Percentiles rank a stretch among this genome's conserved stretches.
Evolutionary conservation across 2,113 vertebrate species (phyloP).

Genomic region (Callopanchax toddi): DNA sequence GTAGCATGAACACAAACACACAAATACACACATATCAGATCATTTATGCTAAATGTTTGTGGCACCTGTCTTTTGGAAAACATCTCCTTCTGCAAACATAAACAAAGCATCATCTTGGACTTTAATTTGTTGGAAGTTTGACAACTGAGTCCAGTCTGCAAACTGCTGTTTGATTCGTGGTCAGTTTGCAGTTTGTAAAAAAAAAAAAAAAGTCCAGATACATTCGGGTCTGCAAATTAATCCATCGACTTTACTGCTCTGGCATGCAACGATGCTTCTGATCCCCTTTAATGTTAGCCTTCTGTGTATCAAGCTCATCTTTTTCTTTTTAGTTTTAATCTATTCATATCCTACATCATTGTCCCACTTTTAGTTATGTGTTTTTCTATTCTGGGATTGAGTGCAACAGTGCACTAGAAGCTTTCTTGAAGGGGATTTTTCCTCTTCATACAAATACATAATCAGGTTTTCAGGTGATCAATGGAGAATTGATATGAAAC

Average conservation of each 20-base stretch:
- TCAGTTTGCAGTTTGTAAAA: conserved; percentile 34
- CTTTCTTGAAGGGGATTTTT: too few species aligned
- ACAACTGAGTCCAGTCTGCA: neutral
- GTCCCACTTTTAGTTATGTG: conserved; percentile 53
- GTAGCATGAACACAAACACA: too few species aligned
- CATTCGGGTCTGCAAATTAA: conserved; percentile 21
- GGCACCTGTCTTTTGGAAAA: too few species aligned
- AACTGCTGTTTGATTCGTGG: conserved; percentile 17
- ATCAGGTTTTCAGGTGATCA: neutral
- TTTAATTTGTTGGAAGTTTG: conserved; percentile 3
- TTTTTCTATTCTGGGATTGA: conserved; percentile 54
- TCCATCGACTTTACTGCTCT: conserved; percentile 19
- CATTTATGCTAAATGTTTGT: too few species aligned
- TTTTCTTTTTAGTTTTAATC: conserved; percentile 50
- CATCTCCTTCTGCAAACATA: neutral
- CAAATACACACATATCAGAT: too few species aligned
- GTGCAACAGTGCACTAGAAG: too few species aligned
- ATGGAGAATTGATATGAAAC: neutral
- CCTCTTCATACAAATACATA: too few species aligned
- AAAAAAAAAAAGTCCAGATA: conserved; percentile 37
- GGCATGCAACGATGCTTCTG: conserved; percentile 42
- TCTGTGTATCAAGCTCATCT: conserved; percentile 21
- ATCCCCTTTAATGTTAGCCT: conserved; percentile 19
- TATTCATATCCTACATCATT: conserved; percentile 43
- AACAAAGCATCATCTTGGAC: neutral